Percentiles rank a stretch among this genome's conserved stretches.
Conservation (phyloP, 2,113 vertebrate genomes). For the Hypocryptadius cinnamomeus region DNA sequence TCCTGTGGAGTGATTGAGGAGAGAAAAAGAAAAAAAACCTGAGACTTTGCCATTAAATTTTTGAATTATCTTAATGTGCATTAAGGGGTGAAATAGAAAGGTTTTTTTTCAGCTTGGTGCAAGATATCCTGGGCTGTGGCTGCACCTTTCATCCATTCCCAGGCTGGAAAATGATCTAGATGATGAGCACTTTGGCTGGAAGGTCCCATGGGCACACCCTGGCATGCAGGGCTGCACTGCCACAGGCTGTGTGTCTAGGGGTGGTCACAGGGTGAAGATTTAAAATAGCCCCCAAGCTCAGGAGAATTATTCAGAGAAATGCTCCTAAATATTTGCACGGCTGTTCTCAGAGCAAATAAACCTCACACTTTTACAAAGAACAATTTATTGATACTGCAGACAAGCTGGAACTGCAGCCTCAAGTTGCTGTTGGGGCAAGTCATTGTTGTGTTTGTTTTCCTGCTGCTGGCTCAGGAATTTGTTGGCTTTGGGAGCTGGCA, state of each 20-base stretch:
- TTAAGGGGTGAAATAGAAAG: not conserved
- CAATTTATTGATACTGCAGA: conserved; percentile 42
- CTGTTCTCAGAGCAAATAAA: conserved; percentile 2
- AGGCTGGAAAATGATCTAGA: not conserved
- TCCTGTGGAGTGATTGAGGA: not conserved
- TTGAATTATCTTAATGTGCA: not conserved
- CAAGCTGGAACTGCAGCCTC: conserved; percentile 14
- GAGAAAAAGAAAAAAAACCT: not conserved
- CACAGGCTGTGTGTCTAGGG: not conserved
- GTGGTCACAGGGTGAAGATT: not conserved
- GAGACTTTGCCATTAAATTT: not conserved
- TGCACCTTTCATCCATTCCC: not conserved
- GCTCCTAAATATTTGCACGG: not conserved
- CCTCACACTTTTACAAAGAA: not conserved
- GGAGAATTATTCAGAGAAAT: not conserved
- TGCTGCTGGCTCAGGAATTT: not conserved
- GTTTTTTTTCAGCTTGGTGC: not conserved
- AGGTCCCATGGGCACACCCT: not conserved
- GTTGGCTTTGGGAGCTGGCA: conserved; percentile 20
- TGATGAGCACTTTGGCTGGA: not conserved
- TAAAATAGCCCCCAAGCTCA: not conserved
- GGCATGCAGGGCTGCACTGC: not conserved
- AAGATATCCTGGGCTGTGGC: not conserved
- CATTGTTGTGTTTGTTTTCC: not conserved
- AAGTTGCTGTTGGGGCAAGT: conserved; percentile 22